Base-by-base conservation (phyloP, 2,888 invertebrate species). In the Patella ulyssiponensis region DNA sequence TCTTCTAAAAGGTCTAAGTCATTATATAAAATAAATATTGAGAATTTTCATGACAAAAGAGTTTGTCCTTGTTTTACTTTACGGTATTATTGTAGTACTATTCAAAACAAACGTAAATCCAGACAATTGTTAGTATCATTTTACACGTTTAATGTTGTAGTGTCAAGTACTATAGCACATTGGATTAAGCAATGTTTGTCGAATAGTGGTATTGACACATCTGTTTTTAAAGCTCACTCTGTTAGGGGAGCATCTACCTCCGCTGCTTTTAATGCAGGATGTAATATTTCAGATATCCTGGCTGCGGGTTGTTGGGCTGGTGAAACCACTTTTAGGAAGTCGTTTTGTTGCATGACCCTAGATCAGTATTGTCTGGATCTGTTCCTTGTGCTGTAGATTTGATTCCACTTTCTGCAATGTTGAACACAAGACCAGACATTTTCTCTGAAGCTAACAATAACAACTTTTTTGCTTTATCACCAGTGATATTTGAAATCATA, bases 171-270 rank as follows among this genome's bases (percentile, higher is more conserved):
- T 27, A 33, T 79, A n/a, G 74, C 79, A 3, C 53, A 77, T n/a
- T 79, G 79, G 79, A 7, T 77, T 52, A 69, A 73, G 14, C 12
- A 1, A 11, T 56, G 58, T 75, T 53, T 74, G 76, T 17, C 9
- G 5, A 5, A 4, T 5, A 23, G 71, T 64, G 78, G 76, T 54
- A 78, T n/a, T n/a, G n/a, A n/a, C n/a, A n/a, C n/a, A n/a, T n/a
- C n/a, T n/a, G n/a, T n/a, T n/a, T n/a, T n/a, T 76, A 71, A 70
- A 69, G 76, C 80, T 11, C 80, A 77, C 52, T 77, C 77, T 14
- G 75, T 56, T 51, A 79, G 77, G 70, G 17, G 52, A 52, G 73
- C 73, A 1, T 51, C 73, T 33, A 52, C 54, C 1, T 73, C 73
- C 17, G 17, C 27, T 44, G 73, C 73, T 15, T 73, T n/a, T 27